Conservation (phyloP, 1,140 invertebrate species). For the Triops cancriformis region DNA sequence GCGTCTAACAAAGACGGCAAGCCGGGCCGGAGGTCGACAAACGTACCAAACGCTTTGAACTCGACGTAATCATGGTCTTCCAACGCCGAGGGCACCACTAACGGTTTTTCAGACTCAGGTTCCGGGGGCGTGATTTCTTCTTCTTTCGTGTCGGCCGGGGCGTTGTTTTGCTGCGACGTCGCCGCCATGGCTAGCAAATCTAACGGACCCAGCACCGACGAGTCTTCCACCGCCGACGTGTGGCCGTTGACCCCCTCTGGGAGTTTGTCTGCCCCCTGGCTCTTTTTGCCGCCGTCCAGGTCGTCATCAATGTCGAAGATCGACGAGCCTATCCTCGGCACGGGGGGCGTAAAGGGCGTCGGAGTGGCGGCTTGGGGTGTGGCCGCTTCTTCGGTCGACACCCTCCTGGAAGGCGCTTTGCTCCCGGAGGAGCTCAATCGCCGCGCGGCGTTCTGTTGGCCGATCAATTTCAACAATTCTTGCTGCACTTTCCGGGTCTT, state of each 20-base stretch:
- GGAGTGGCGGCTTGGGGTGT: background rate
- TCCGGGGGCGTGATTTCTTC: background rate
- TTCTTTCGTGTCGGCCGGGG: background rate
- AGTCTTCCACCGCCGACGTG: background rate
- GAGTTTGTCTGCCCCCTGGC: background rate
- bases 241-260: background rate
- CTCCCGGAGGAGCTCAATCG: constrained; percentile 5
- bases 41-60: background rate
- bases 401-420: constrained; percentile 19
- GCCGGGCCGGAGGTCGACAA: background rate
- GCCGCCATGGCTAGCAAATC: constrained; percentile 25
- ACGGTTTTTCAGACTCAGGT: constrained; percentile 4
- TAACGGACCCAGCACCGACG: constrained; percentile 16
- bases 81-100: constrained; percentile 4
- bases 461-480: constrained; percentile 24
- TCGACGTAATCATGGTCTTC: constrained; percentile 26
- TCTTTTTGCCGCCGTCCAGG: constrained; percentile 16
- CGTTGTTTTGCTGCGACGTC: constrained; percentile 20
- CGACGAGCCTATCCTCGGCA: constrained; percentile 20
- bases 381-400: constrained; percentile 16
- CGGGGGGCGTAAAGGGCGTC: background rate
- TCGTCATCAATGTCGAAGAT: constrained; percentile 29
- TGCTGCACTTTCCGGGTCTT: constrained; percentile 26
- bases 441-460: constrained; percentile 25
- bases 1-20: background rate